These are phyloP conservation scores for Mythimna pallens DNA, from an alignment of 2,888 invertebrate genomes.

Conservation along the genomic window DNA sequence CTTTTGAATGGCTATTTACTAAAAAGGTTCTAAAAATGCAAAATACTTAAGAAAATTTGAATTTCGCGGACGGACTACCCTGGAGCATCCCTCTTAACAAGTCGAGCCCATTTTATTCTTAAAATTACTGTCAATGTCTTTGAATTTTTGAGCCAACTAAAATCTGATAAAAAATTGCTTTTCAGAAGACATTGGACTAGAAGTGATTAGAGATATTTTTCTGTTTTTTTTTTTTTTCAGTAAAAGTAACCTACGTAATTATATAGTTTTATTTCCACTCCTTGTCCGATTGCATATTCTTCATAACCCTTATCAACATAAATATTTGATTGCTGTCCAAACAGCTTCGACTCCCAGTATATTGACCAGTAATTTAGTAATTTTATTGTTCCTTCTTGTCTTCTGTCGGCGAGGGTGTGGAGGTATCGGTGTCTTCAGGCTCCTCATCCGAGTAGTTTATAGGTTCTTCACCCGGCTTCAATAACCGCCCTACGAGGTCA, in stretches of 20 bases:
- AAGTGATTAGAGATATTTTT: neutral
- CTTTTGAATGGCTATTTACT: too few relatives aligned
- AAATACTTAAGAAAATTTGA: too few relatives aligned
- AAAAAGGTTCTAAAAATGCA: too few relatives aligned
- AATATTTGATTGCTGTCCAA: slow-evolving; percentile 42
- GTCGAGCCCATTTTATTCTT: neutral
- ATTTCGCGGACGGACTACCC: too few relatives aligned
- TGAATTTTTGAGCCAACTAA: neutral
- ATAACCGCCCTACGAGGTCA: slow-evolving; percentile 96
- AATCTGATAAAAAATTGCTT: neutral
- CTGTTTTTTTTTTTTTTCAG: too few relatives aligned
- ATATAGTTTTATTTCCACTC: neutral
- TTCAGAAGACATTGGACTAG: neutral
- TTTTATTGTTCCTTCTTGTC: slow-evolving; percentile 82
- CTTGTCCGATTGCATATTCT: slow-evolving; percentile 15
- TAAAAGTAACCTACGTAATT: slow-evolving; percentile 3
- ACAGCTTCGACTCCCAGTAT: slow-evolving; percentile 37
- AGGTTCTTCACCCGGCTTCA: slow-evolving; percentile 97
- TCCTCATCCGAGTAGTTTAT: slow-evolving; percentile 98
- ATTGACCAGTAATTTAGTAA: slow-evolving; percentile 30
- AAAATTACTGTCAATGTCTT: neutral
- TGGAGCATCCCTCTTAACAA: too few relatives aligned
- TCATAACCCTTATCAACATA: slow-evolving; percentile 13
- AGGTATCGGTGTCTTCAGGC: slow-evolving; percentile 87
- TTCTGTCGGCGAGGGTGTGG: slow-evolving; percentile 75